phyloP scores from a whole-genome alignment of 2,888 invertebrate genomes.

The Tachystola acroxantha region DNA sequence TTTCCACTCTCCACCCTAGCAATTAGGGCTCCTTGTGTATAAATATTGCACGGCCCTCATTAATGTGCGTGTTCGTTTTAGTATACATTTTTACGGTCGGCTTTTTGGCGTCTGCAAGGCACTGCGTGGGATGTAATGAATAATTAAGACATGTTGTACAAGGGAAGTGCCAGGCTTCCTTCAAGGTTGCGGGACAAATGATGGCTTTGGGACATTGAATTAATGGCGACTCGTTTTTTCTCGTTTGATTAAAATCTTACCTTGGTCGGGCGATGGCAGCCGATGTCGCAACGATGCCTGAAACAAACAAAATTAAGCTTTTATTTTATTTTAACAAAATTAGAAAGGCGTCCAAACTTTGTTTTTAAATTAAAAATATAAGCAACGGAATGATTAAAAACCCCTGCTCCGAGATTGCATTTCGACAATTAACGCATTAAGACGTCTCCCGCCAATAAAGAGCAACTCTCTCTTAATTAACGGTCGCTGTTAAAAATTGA shows the following conservation, averaged over 20 bases:
- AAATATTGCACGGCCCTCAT: constrained; percentile 77
- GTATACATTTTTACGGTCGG: constrained; percentile 68
- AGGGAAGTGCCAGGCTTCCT: constrained; percentile 44
- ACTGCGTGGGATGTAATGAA: constrained; percentile 63
- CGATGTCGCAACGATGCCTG: constrained; percentile 68
- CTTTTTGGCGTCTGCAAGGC: constrained; percentile 57
- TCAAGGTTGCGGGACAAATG: constrained; percentile 28
- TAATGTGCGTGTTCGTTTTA: constrained; percentile 75
- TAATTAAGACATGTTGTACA: constrained; percentile 67
- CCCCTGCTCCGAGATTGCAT: constrained; percentile 70
- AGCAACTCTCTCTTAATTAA: constrained; percentile 74
- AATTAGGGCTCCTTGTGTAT: constrained; percentile 77
- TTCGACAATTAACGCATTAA: constrained; percentile 78
- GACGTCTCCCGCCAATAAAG: constrained; percentile 71
- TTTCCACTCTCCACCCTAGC: constrained; percentile 78
- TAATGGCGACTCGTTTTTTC: constrained; percentile 13
- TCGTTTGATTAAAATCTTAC: constrained; percentile 33
- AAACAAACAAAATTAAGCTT: constrained; percentile 36
- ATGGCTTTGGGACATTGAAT: constrained; percentile 14
- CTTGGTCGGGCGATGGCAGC: constrained; percentile 66
- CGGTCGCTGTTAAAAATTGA: constrained; percentile 75
- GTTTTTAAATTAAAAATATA: constrained; percentile 64
- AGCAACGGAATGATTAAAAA: constrained; percentile 69
- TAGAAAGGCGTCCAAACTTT: constrained; percentile 5
- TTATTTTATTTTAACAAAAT: constrained; percentile 11